Base-by-base conservation (phyloP, 2,113 vertebrate species). In the Panurus biarmicus region DNA sequence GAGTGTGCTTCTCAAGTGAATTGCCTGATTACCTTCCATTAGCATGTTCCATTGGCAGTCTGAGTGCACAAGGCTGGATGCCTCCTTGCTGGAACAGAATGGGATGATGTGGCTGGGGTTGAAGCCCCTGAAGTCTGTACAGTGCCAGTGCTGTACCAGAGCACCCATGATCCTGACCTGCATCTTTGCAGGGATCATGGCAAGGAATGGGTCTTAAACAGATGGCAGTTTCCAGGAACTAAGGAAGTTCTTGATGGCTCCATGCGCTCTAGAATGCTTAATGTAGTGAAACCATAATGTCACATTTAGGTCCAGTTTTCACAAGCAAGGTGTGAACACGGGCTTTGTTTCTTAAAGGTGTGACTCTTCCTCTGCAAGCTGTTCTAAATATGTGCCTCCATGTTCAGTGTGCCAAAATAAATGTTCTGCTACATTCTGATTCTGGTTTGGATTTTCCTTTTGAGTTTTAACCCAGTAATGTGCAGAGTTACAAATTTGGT, bases 291-390 rank as follows among this genome's bases (percentile, higher is more conserved):
- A 69, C 26, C 67, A 57, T 74, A 81, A 40, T 40, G 25, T 48
- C 94, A 93, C 67, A 93, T 95, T 94, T 85, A 94, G 83, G 38
- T 65, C 71, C 71, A 70, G 35, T 95, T 95, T 94, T 94, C 89
- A 70, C 66, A 85, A 14, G 50, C 36, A 82, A 87, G 54, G 85
- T 93, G 89, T 6, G 28, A 94, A 85, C 74, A 74, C 42, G 54
- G 67, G 56, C 47, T 85, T 94, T 93, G 87, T 90, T 89, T 76
- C 87, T 93, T 50, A 89, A 95, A 93, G 87, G 87, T 89, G 91
- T 85, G 89, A 93, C 81, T 90, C 87, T 95, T 93, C 89, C 81
- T 95, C 51, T 2, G 0, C 64, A 93, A 91, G 81, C 93, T 95
- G 91, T 91, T 96, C 36, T 83, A 87, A 79, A 70, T 94, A 44